Percentiles rank a stretch among this genome's conserved stretches.
These are phyloP conservation scores for Balanococcus diminutus DNA, from an alignment of 2,888 invertebrate genomes.

Conservation along the genomic window DNA sequence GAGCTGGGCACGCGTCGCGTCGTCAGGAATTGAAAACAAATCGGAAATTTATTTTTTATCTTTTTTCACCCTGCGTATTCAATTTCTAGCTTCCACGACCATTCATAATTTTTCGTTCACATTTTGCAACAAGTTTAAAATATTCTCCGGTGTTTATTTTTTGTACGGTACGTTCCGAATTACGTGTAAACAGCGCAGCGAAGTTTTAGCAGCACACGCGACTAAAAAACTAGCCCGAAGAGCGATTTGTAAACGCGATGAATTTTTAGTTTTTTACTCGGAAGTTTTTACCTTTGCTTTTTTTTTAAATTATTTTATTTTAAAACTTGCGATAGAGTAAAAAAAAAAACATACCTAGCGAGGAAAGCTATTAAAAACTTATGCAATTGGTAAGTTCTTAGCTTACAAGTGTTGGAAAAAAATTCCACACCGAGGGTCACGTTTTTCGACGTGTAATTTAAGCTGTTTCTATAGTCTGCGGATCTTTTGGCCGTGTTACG, in stretches of 20 bases:
- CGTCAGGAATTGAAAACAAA: background rate
- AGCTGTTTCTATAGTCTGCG: background rate
- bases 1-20: background rate
- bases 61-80: background rate
- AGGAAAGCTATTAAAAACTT: background rate
- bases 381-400: background rate
- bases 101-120: slow-evolving; percentile 9
- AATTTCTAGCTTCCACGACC: background rate
- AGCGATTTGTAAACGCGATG: slow-evolving; percentile 1
- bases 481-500: background rate
- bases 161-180: too few relatives aligned
- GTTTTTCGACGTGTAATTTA: background rate
- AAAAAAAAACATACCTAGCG: background rate
- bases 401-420: background rate
- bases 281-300: background rate
- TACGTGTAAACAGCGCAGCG: background rate
- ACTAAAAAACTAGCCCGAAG: background rate
- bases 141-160: too few relatives aligned
- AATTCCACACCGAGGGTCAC: background rate
- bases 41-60: background rate
- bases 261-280: background rate
- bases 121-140: background rate
- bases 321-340: background rate
- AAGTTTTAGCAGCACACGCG: background rate
- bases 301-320: background rate